Evolutionary conservation across 2,113 vertebrate species (phyloP).

Genomic region (Anarhynchus alexandrinus): DNA sequence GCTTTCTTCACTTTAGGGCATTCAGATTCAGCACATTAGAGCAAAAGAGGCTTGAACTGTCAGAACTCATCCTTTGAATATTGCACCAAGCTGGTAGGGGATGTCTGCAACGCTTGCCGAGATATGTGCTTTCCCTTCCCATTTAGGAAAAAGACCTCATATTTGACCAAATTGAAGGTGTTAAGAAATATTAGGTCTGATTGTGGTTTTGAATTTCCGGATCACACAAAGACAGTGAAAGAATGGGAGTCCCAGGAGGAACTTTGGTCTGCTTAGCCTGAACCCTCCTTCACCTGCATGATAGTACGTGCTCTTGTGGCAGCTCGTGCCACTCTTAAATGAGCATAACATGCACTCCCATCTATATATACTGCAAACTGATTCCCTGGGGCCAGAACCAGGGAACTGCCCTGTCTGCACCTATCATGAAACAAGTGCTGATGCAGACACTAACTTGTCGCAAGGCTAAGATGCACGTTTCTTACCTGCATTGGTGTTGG

Average conservation of each 20-base stretch:
- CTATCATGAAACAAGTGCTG: not conserved
- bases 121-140: not conserved
- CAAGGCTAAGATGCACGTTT: not conserved
- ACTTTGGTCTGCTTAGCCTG: not conserved
- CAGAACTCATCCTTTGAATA: constrained; percentile 35
- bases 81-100: not conserved
- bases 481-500: not conserved
- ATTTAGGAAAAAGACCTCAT: not conserved
- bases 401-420: not conserved
- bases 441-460: not conserved
- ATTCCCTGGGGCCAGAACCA: not conserved
- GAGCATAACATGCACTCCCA: not conserved
- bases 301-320: not conserved
- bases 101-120: not conserved
- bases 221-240: not conserved
- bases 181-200: not conserved
- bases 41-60: constrained; percentile 40
- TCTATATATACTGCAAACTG: not conserved
- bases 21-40: constrained; percentile 44
- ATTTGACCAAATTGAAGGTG: not conserved
- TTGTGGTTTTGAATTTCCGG: not conserved
- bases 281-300: not conserved
- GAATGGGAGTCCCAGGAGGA: not conserved
- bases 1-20: constrained; percentile 21
- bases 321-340: not conserved